Percentiles rank a stretch among this genome's conserved stretches.
Conservation (phyloP, 2,113 vertebrate genomes). For the Uria aalge region DNA sequence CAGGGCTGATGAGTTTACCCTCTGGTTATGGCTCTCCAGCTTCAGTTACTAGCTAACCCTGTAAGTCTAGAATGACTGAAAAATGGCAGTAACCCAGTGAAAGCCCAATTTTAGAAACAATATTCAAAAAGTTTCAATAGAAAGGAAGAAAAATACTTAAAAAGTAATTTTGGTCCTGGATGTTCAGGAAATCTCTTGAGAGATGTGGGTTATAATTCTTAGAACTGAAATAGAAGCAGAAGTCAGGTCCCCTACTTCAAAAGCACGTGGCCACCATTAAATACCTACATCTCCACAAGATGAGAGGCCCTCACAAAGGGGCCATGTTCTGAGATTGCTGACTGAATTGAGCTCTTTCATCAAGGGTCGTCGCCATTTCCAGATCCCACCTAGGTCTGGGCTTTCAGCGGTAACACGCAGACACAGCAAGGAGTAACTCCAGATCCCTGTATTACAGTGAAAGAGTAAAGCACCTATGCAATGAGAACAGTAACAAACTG, state of each 20-base stretch:
- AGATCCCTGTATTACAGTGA: background rate
- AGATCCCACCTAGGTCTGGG: background rate
- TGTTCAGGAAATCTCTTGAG: background rate
- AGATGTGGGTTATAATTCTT: background rate
- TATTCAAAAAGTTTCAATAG: background rate
- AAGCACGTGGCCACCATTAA: rapidly evolving
- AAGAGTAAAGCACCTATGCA: background rate
- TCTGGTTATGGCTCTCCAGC: background rate
- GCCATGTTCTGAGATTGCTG: background rate
- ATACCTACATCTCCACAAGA: rapidly evolving
- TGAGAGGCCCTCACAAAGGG: background rate
- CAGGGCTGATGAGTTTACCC: background rate
- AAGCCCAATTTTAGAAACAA: background rate
- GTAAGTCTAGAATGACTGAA: background rate
- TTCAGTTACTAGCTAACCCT: background rate
- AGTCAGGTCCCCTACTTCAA: rapidly evolving
- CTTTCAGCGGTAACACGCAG: background rate
- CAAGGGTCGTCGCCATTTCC: background rate
- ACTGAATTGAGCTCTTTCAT: background rate
- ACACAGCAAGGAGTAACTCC: background rate
- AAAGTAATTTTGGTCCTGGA: background rate
- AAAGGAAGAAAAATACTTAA: background rate
- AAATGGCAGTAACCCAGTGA: background rate
- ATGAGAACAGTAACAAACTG: background rate
- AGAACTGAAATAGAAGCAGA: background rate